Evolutionary conservation across 2,797 vertebrate species (phyloP), one percentile per base, ranked within the genome.

Genomic region (Vireo griseus): DNA sequence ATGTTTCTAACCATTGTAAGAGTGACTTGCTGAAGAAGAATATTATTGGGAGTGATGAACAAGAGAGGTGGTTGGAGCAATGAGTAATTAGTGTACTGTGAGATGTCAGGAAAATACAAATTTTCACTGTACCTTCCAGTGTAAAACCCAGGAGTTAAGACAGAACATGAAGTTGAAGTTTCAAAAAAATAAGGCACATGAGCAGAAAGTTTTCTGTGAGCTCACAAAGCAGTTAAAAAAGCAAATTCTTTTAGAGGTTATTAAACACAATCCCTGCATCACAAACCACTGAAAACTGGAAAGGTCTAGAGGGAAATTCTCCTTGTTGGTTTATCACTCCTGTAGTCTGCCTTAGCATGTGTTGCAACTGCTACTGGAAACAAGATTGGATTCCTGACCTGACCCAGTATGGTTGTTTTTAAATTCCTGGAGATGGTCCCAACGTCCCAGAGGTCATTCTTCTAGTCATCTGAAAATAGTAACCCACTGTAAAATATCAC

Each of bases 381-480:
- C 39, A 72, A 87, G 71, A 88, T 11, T 55, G 55, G 51, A 79
- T 76, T 94, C 40, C 57, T 93, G 63, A 66, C 48, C 61, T 55
- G 44, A 71, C 22, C 48, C 57, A 54, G 11, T 62, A 40, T 29
- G 35, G 47, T 25, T 57, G n/a, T 8, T 93, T 86, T 74, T 40
- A 67, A 69, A 90, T 44, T 86, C 73, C 69, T 62, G 81, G 62
- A 88, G n/a, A 69, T 17, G 13, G 55, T 82, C 63, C 39, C 19
- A 12, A 10, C 2, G 1, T 86, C 88, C 66, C 88, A 68, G 24
- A 90, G 59, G 71, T 88, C 69, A 72, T 90, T 94, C 52, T 86
- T 91, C 69, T 44, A 72, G 83, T 86, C 42, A 57, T 40, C 61
- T 75, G 66, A 94, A 95, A 96, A 94, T 25, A 92, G 79, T 31